Evolutionary conservation across 2,888 invertebrate genomes (phyloP), one percentile per base, ranked within the genome.

Genomic region (Mylabris sibirica): DNA sequence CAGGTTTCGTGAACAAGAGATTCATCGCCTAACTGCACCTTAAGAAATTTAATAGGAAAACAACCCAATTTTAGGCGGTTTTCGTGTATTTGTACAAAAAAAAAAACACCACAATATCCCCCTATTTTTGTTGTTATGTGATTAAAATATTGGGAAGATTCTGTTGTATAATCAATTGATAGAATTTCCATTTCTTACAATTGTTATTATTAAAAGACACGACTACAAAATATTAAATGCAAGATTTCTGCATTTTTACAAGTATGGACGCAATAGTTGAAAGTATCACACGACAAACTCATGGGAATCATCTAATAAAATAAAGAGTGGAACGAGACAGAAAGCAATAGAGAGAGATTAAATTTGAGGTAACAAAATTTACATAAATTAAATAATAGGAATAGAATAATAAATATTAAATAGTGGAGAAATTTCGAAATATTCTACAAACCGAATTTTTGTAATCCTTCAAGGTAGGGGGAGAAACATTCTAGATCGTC

Each of bases 311-410:
- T 57, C 12, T 24, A 24, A 30, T 30, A 30, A n/a, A 30, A 30
- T 30, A 30, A 30, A 4, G 30, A 30, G 5, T 30, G 30, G 30
- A 30, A 30, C 30, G 30, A 30, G 30, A 49, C n/a, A 44, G 1
- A 17, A 17, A 14, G 17, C 41, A 3, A 53, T 20, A 53, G 11
- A 53, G 49, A 53, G 22, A 12, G 24, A 57, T 57, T 12, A 9
- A 49, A 49, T 49, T 49, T 20, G 9, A 44, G 0, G 1, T 17
- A 49, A 49, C 49, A 0, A 22, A 49, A 57, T 57, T 57, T 24
- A 12, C 57, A 57, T 57, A 24, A 11, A 24, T 57, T 57, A 57
- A 57, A 57, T 57, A 57, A 57, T 57, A 57, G 57, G 24, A 24
- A 57, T 57, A 22, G 22, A 24, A 22, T 24, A 12, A 49, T 44